These are phyloP conservation scores for Elachura formosa DNA, from an alignment of 2,113 vertebrate species.

Conservation along the genomic window DNA sequence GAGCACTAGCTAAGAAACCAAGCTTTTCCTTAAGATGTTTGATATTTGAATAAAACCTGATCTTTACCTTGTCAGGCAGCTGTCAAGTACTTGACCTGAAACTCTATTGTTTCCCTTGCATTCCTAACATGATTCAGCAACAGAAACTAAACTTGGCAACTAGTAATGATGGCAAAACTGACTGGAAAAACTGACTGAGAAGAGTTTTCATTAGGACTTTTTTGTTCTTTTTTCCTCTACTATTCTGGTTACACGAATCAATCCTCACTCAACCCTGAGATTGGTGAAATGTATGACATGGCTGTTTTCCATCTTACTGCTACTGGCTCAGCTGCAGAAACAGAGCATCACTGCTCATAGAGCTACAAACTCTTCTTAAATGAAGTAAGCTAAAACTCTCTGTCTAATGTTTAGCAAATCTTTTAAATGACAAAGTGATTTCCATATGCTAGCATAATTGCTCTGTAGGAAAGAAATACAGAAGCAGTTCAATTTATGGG, in stretches of 20 bases:
- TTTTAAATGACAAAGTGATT: not conserved
- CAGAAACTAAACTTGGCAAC: not conserved
- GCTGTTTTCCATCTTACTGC: not conserved
- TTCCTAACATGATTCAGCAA: not conserved
- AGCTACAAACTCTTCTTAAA: not conserved
- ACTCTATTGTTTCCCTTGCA: not conserved
- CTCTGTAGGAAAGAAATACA: not conserved
- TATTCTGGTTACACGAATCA: not conserved
- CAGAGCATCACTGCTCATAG: not conserved
- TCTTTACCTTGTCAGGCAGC: not conserved
- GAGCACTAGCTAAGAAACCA: not conserved
- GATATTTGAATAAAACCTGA: not conserved
- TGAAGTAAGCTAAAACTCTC: not conserved
- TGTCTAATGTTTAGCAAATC: not conserved
- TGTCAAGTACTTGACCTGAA: conserved; percentile 29
- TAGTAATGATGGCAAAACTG: not conserved
- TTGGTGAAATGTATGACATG: not conserved
- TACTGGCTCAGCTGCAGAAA: not conserved
- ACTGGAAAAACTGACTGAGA: not conserved
- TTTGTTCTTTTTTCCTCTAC: not conserved
- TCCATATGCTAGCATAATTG: not conserved
- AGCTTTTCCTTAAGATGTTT: not conserved
- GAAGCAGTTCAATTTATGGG: not conserved
- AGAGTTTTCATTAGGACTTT: not conserved
- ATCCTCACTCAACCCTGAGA: not conserved